Evolutionary conservation across 2,888 invertebrate species (phyloP), one percentile per base, ranked within the genome.

Genomic region (Galeruca laticollis): DNA sequence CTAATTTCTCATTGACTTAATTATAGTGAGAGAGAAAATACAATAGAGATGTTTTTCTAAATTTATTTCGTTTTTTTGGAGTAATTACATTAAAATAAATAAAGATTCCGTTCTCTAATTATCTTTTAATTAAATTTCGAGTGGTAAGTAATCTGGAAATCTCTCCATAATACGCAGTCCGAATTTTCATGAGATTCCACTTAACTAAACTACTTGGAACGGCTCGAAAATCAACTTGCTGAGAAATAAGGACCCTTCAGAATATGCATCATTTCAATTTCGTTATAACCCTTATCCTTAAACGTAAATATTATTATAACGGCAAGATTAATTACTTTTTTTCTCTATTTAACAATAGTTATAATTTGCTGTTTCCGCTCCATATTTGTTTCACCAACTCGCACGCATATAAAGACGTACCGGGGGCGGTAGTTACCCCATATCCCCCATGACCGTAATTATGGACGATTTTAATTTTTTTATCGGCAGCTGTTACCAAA

Each of bases 401-500:
- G 0, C 94, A 90, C 0, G 96, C 95, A 79, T 95, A 88, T 69
- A 90, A 87, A 0, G 94, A 91, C 0, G 96, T 96, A 9, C 97
- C 97, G 33, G 97, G 97, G 5, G 95, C 93, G 43, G 95, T 90
- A 70, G 94, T 93, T 0, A 98, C 93, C 0, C 98, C 98, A 82
- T 97, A 96, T 0, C 96, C 97, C 0, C 97, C 97, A 83, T 98
- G 98, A 0, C 98, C 98, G 82, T 98, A 98, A 84, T 97, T 96
- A 83, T 98, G 98, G 6, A 98, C 92, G 37, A 97, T 88, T 87
- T 90, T 88, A 0, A 87, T 72, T 73, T 83, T 87, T 74, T 87
- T 82, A 1, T 88, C 89, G 37, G 73, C 67, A n/a, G 74, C 20
- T 0, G 43, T 62, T 11, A 56, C 73, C 21, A 83, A 72, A 26